A percentile compares a stretch with the other conserved stretches of the same genome.
These are phyloP conservation scores for Cromileptes altivelis DNA, from an alignment of 2,113 vertebrate genomes.

Conservation along the genomic window DNA sequence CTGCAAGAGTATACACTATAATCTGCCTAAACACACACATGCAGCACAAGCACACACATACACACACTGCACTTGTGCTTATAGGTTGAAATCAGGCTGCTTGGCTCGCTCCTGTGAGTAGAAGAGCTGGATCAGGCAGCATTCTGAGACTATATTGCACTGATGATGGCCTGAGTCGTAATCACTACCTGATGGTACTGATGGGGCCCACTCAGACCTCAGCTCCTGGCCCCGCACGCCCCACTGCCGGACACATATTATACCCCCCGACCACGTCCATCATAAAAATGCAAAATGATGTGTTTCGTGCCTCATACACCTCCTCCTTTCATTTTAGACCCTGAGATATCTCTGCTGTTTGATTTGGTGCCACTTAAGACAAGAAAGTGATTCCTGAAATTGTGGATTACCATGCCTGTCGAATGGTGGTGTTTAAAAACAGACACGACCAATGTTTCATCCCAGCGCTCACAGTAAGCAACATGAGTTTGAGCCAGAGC, in stretches of 20 bases:
- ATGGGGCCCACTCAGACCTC: constrained; percentile 16
- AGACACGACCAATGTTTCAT: constrained; percentile 54
- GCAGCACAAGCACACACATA: constrained; percentile 20
- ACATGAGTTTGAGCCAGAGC: constrained; percentile 52
- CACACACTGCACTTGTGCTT: constrained; percentile 35
- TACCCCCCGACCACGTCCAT: constrained; percentile 25
- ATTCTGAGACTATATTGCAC: constrained; percentile 24
- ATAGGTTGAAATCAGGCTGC: constrained; percentile 34
- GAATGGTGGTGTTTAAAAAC: constrained; percentile 66
- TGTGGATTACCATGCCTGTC: constrained; percentile 71
- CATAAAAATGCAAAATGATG: constrained; percentile 62
- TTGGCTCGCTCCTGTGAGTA: constrained; percentile 15
- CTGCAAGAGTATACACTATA: constrained; percentile 52
- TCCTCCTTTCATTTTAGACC: constrained; percentile 28
- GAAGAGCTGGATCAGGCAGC: constrained; percentile 7
- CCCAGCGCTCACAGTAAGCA: constrained; percentile 49
- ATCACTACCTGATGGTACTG: constrained; percentile 36
- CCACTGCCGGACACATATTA: constrained; percentile 41
- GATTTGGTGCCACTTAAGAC: constrained; percentile 58
- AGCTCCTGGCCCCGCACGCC: neutral
- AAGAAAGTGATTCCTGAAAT: constrained; percentile 59
- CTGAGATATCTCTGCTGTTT: constrained; percentile 44
- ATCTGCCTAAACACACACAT: constrained; percentile 62
- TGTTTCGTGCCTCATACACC: constrained; percentile 25
- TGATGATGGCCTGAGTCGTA: constrained; percentile 50